These are phyloP conservation scores for Clarias macrocephalus DNA, from an alignment of 2,113 vertebrate genomes.

Conservation along the genomic window DNA sequence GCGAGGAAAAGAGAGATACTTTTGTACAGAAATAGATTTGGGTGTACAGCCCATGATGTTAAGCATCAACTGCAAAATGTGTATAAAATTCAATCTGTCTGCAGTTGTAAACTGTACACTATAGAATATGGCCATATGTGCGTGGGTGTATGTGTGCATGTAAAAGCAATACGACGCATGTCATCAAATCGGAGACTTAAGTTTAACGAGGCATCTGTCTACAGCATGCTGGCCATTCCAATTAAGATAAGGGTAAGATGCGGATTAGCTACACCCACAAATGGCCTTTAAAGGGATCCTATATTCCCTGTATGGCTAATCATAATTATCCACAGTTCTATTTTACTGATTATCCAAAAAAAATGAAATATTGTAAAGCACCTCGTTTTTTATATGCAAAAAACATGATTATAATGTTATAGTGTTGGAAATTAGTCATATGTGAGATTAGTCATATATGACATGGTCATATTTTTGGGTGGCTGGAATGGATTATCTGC, in stretches of 20 bases:
- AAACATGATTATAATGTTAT: no score
- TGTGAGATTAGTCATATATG: no score
- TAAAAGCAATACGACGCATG: background rate
- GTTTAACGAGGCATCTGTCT: background rate
- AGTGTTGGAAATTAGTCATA: no score
- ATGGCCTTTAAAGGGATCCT: background rate
- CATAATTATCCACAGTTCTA: background rate
- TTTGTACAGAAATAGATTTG: background rate
- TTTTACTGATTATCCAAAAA: background rate
- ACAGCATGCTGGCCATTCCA: background rate
- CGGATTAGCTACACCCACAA: background rate
- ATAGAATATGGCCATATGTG: background rate
- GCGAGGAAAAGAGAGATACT: background rate
- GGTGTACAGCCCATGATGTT: background rate
- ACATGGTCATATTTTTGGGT: no score
- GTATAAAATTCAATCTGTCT: background rate
- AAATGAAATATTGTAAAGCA: background rate
- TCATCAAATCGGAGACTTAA: background rate
- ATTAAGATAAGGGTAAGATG: background rate
- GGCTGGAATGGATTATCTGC: no score
- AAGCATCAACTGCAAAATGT: background rate
- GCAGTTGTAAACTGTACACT: background rate
- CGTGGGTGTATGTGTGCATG: background rate
- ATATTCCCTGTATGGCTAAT: slow-evolving; percentile 19
- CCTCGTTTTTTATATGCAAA: no score